Conservation (phyloP, 2,113 vertebrate species). For the Dipodomys merriami region DNA sequence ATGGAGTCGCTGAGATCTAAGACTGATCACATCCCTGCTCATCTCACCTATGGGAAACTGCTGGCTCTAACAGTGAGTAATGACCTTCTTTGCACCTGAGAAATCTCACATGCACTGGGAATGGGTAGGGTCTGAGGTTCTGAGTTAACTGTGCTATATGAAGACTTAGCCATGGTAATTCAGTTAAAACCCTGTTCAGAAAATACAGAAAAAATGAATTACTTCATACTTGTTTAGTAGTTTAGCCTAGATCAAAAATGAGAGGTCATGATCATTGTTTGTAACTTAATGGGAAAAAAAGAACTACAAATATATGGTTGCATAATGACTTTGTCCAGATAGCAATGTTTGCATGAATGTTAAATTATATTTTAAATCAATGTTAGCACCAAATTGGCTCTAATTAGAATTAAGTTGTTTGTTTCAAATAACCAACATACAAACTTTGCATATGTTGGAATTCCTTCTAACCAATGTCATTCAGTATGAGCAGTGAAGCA, state of each 20-base stretch:
- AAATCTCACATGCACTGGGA: accelerated
- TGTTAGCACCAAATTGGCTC: not conserved
- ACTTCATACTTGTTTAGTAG: not conserved
- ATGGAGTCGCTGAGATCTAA: conserved; percentile 94
- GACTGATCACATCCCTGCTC: conserved; percentile 97
- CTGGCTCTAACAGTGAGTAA: conserved; percentile 94
- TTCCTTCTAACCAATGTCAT: not conserved
- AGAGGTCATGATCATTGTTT: not conserved
- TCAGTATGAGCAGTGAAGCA: not conserved
- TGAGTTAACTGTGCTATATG: not conserved
- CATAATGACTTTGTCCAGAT: not conserved
- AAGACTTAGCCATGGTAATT: not conserved
- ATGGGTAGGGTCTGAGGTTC: not conserved
- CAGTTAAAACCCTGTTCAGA: not conserved
- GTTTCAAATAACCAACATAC: not conserved
- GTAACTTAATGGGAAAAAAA: not conserved
- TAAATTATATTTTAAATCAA: not conserved
- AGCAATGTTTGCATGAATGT: not conserved
- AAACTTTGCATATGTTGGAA: not conserved
- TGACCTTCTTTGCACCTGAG: not conserved
- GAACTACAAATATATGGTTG: not conserved
- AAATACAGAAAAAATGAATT: not conserved
- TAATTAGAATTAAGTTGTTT: not conserved
- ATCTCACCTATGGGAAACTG: conserved; percentile 97
- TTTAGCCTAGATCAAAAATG: not conserved